Conservation (phyloP, 1,140 invertebrate genomes). For the Heterodera schachtii region DNA sequence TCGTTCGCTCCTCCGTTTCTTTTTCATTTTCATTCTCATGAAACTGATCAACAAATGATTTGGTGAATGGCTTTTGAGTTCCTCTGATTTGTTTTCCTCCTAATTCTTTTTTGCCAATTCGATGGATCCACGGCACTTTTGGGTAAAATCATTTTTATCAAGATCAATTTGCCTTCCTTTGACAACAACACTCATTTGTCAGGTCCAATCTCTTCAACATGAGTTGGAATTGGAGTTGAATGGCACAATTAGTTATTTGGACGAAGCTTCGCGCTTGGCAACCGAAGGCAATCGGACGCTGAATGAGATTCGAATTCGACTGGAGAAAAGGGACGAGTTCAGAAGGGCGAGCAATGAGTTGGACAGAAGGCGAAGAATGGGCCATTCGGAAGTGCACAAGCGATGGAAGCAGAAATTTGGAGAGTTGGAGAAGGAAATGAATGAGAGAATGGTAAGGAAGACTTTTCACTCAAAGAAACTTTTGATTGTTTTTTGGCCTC, state of each 20-base stretch:
- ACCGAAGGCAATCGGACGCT: conserved; percentile 20
- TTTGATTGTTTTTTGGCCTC: conserved; percentile 2
- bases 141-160: background rate
- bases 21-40: too few species aligned
- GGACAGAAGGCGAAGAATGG: conserved; percentile 21
- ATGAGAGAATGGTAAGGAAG: conserved; percentile 14
- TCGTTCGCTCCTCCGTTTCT: background rate
- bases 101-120: background rate
- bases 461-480: background rate
- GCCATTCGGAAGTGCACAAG: conserved; percentile 2
- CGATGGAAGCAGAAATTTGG: conserved; percentile 17
- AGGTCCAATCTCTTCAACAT: conserved; percentile 29
- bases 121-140: conserved; percentile 11
- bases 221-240: conserved; percentile 27
- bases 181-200: background rate
- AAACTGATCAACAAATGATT: too few species aligned
- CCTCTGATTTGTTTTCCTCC: background rate
- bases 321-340: conserved; percentile 21
- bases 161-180: background rate
- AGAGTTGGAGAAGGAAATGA: conserved; percentile 29
- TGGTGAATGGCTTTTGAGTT: background rate
- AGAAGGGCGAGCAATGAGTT: conserved; percentile 5
- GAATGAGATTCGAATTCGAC: conserved; percentile 8
- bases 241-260: conserved; percentile 20
- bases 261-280: conserved; percentile 19